These are phyloP conservation scores for Notechis scutatus DNA, from an alignment of 2,113 vertebrate genomes.

Conservation along the genomic window DNA sequence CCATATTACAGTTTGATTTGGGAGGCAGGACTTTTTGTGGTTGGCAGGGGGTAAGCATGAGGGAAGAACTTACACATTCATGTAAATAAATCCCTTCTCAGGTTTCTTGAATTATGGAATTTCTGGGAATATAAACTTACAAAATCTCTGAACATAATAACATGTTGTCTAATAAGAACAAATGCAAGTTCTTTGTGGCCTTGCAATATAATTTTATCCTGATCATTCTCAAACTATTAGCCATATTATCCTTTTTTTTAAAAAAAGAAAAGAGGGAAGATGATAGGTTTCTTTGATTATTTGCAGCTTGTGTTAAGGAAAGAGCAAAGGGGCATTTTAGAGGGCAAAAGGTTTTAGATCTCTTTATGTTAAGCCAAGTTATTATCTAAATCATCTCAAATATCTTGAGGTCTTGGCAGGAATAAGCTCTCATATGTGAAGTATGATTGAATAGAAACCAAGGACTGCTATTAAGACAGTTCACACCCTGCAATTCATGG, in stretches of 20 bases:
- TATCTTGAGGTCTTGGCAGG: not conserved
- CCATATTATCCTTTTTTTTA: not conserved
- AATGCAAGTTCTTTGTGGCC: not conserved
- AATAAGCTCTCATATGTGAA: not conserved
- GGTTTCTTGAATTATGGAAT: not conserved
- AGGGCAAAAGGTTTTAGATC: not conserved
- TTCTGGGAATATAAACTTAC: not conserved
- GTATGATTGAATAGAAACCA: not conserved
- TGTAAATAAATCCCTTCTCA: not conserved
- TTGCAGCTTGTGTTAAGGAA: not conserved
- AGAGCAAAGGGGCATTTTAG: not conserved
- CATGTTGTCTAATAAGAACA: not conserved
- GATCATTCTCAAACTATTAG: not conserved
- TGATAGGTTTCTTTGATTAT: not conserved
- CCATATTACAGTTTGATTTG: not conserved
- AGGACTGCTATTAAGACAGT: not conserved
- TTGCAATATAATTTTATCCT: not conserved
- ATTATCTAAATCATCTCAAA: not conserved
- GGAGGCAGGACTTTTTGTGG: not conserved
- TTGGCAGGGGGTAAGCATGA: not conserved
- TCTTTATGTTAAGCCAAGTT: not conserved
- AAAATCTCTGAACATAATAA: not conserved
- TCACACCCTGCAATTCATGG: not conserved
- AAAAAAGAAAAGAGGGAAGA: not conserved
- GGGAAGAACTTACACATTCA: not conserved